Evolutionary conservation across 2,113 vertebrate species (phyloP), one percentile per base, ranked within the genome.

Genomic region (Rana temporaria): DNA sequence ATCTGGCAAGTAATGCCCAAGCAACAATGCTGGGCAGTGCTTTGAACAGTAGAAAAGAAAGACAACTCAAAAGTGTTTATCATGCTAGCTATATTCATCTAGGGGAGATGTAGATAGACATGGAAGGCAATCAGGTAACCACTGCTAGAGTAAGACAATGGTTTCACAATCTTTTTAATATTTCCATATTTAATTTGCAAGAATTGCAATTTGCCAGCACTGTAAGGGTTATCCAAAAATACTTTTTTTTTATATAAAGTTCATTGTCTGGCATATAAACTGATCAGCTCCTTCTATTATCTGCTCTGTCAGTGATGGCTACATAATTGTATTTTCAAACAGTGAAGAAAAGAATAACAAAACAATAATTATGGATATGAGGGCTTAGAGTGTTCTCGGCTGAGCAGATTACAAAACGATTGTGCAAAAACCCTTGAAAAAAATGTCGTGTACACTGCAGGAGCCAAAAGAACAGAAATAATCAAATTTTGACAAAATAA

Each of bases 301-400:
- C 76, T 66, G 63, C 63, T 67, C 63, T 56, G 34, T 34, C 48
- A 56, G 76, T 56, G 63, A 78, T 78, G 76, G 48, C 76, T 66
- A 20, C 48, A 67, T 78, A 66, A 78, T 78, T 78, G 75, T 63
- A 78, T 48, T 67, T 57, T 78, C 63, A 78, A 38, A 77, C 62
- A 78, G 76, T 66, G 76, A 78, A 24, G 42, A 64, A 65, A 63
- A 63, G 74, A 77, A 77, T 77, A 78, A 66, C 48, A 78, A 78
- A 78, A 78, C 48, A 78, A 53, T 78, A 78, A 78, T 78, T 78
- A 66, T 78, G 76, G 62, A 66, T 53, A 66, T 78, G 48, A 66
- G 60, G 63, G 52, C 63, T 78, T 78, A 78, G 66, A 78, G 62
- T 66, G 62, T 67, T 78, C 63, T 66, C 42, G 66, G n/a, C 76